A percentile compares a stretch with the other conserved stretches of the same genome.
These are phyloP conservation scores for Centroberyx gerrardi DNA, from an alignment of 2,797 vertebrate species.

Conservation along the genomic window DNA sequence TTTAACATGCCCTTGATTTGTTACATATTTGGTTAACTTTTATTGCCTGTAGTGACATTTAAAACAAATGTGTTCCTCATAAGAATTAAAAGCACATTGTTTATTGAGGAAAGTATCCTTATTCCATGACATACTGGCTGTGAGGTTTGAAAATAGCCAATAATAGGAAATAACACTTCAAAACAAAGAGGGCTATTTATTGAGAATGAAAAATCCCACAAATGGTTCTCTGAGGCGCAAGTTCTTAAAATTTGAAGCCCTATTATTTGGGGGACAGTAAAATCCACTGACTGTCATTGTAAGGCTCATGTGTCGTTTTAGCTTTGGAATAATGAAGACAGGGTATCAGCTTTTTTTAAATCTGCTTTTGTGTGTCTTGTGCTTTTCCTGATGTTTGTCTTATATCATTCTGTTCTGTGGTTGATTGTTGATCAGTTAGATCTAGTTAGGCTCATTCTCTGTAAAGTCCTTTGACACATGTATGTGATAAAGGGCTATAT, in stretches of 20 bases:
- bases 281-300: background rate
- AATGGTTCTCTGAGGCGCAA: constrained; percentile 6
- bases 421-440: no score
- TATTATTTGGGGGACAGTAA: constrained; percentile 10
- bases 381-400: no score
- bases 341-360: no score
- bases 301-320: background rate
- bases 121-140: constrained; percentile 58
- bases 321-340: background rate
- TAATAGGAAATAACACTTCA: constrained; percentile 50
- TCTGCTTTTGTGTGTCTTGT: no score
- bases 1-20: constrained; percentile 63
- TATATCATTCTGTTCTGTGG: no score
- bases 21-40: constrained; percentile 65
- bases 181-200: constrained; percentile 26
- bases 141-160: constrained; percentile 50
- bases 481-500: no score
- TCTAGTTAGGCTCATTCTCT: no score
- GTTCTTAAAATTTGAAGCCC: constrained; percentile 15
- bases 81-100: constrained; percentile 65
- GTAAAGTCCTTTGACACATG: no score
- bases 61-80: constrained; percentile 70
- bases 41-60: constrained; percentile 63
- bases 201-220: constrained; percentile 30
- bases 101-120: constrained; percentile 63